phyloP scores from a whole-genome alignment of 2,888 invertebrate species.

The Metacarcinus magister region DNA sequence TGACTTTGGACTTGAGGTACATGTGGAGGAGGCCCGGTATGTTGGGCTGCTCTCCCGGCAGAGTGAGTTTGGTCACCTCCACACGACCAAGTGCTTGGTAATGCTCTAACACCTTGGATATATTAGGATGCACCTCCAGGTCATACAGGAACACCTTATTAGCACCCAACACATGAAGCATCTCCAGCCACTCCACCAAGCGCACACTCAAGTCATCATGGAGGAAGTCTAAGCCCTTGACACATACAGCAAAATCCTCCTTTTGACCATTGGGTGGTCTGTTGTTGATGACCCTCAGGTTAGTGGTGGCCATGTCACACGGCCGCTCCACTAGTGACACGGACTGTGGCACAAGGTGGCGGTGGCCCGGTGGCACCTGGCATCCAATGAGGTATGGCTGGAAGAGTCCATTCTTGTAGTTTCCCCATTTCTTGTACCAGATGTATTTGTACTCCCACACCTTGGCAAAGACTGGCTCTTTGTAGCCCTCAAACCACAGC shows the following conservation, averaged over 20 bases:
- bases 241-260: slow-evolving; percentile 95
- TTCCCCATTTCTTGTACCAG: slow-evolving; percentile 97
- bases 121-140: slow-evolving; percentile 93
- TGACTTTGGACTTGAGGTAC: slow-evolving; percentile 95
- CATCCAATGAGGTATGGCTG: slow-evolving; percentile 96
- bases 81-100: slow-evolving; percentile 89
- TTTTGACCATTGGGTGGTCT: slow-evolving; percentile 87
- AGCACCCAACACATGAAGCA: slow-evolving; percentile 93
- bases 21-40: slow-evolving; percentile 94
- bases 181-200: slow-evolving; percentile 97
- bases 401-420: slow-evolving; percentile 94
- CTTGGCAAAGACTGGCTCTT: slow-evolving; percentile 90
- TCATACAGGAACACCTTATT: slow-evolving; percentile 96
- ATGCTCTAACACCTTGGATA: slow-evolving; percentile 90
- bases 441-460: slow-evolving; percentile 96
- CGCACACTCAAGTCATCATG: slow-evolving; percentile 95
- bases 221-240: slow-evolving; percentile 96
- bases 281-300: slow-evolving; percentile 92
- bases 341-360: slow-evolving; percentile 89
- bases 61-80: slow-evolving; percentile 91
- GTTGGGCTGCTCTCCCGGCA: slow-evolving; percentile 96
- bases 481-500: slow-evolving; percentile 94
- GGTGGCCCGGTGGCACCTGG: slow-evolving; percentile 89
- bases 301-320: slow-evolving; percentile 94
- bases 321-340: slow-evolving; percentile 93